Evolutionary conservation across 2,888 invertebrate species (phyloP).

Genomic region (Mesochorus sp.): DNA sequence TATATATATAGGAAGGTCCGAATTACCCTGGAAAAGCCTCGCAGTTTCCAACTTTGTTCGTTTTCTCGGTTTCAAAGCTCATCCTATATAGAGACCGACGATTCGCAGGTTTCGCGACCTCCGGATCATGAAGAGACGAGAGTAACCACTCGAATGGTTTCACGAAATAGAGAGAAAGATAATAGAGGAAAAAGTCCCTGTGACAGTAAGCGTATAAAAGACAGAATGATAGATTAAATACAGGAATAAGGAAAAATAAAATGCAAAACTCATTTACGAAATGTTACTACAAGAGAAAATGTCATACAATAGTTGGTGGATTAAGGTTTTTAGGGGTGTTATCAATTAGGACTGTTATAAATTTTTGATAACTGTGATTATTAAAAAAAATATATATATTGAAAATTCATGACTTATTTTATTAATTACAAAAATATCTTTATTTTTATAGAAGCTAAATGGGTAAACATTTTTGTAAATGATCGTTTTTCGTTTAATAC

Average conservation of each 20-base stretch:
- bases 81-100: slow-evolving; percentile 29
- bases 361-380: no score
- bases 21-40: slow-evolving; percentile 47
- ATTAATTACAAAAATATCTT: no score
- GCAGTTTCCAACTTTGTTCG: slow-evolving; percentile 58
- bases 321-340: no score
- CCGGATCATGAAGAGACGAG: slow-evolving; percentile 31
- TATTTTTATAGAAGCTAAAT: no score
- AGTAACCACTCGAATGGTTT: slow-evolving; percentile 53
- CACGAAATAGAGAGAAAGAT: slow-evolving; percentile 21
- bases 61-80: slow-evolving; percentile 45
- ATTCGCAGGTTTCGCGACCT: slow-evolving; percentile 58
- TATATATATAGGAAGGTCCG: slow-evolving; percentile 11
- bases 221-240: neutral
- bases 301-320: slow-evolving; percentile 37
- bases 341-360: no score
- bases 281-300: slow-evolving; percentile 53
- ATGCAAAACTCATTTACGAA: slow-evolving; percentile 53
- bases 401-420: no score
- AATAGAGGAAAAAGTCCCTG: slow-evolving; percentile 20
- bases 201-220: slow-evolving; percentile 6
- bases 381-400: no score
- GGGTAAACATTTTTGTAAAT: no score
- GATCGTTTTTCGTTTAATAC: no score
- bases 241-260: slow-evolving; percentile 20